phyloP scores from a whole-genome alignment of 2,888 invertebrate species.

The Hybos culiciformis region DNA sequence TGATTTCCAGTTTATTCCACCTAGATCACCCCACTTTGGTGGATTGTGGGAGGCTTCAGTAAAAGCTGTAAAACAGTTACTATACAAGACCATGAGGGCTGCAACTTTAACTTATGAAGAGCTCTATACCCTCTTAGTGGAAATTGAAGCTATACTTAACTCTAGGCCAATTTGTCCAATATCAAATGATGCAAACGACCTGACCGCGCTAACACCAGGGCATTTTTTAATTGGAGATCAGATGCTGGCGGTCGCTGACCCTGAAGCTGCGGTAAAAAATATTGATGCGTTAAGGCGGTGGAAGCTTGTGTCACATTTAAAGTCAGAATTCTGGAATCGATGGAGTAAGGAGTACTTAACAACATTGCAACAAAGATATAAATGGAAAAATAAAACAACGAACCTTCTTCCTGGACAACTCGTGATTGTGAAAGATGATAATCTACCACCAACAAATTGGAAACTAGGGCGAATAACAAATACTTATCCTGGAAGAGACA shows the following conservation, averaged over 20 bases:
- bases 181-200: constrained; percentile 6
- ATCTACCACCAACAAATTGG: too few species aligned
- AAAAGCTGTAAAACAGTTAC: not conserved
- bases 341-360: not conserved
- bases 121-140: constrained; percentile 15
- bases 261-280: not conserved
- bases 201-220: not conserved
- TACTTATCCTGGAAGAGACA: too few species aligned
- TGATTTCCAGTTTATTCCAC: not conserved
- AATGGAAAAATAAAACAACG: too few species aligned
- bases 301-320: not conserved
- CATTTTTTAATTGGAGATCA: constrained; percentile 1
- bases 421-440: too few species aligned
- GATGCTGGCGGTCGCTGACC: not conserved
- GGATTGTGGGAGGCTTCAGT: not conserved
- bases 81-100: constrained; percentile 14
- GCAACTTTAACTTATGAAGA: constrained; percentile 17
- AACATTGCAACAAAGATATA: too few species aligned
- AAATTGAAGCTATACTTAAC: constrained; percentile 17
- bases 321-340: not conserved
- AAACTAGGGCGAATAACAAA: too few species aligned
- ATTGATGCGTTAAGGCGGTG: too few species aligned
- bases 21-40: not conserved
- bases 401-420: too few species aligned
- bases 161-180: constrained; percentile 16